Conservation (phyloP, 2,888 invertebrate species). For the Tuberolachnus salignus region DNA sequence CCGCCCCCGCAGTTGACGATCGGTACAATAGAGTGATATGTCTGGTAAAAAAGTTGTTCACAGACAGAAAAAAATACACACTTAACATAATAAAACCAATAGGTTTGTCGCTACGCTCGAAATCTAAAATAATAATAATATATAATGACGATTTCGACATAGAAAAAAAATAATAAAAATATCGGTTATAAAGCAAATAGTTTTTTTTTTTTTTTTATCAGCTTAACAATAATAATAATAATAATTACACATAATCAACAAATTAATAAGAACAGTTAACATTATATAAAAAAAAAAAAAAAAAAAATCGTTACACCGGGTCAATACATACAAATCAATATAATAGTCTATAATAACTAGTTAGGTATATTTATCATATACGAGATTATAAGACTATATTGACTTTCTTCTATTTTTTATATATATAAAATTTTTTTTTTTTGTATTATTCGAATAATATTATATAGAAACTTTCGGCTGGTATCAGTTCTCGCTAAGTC, state of each 20-base stretch:
- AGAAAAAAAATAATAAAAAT: neutral
- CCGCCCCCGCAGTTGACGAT: too few relatives aligned
- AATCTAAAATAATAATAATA: neutral
- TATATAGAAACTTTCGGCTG: too few relatives aligned
- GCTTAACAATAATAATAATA: neutral
- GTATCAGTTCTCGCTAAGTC: too few relatives aligned
- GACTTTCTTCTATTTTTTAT: conserved; percentile 12
- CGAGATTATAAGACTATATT: conserved; percentile 23
- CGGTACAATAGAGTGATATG: too few relatives aligned
- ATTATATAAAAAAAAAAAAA: conserved; percentile 11
- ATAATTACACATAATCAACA: conserved; percentile 43
- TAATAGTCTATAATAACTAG: neutral
- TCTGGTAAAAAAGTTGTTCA: too few relatives aligned
- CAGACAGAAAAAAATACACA: too few relatives aligned
- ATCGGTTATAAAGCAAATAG: conserved; percentile 16
- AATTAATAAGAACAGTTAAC: conserved; percentile 33
- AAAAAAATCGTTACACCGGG: conserved; percentile 11
- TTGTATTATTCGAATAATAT: conserved; percentile 8
- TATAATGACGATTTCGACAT: neutral
- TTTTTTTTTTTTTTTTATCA: conserved; percentile 6
- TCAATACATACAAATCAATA: conserved; percentile 19
- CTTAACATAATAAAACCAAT: too few relatives aligned
- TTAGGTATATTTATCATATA: conserved; percentile 1
- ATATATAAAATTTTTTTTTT: conserved; percentile 1
- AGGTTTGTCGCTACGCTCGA: too few relatives aligned